A percentile compares a stretch with the other conserved stretches of the same genome.
phyloP scores from a whole-genome alignment of 2,113 vertebrate genomes.

The Rutilus rutilus region DNA sequence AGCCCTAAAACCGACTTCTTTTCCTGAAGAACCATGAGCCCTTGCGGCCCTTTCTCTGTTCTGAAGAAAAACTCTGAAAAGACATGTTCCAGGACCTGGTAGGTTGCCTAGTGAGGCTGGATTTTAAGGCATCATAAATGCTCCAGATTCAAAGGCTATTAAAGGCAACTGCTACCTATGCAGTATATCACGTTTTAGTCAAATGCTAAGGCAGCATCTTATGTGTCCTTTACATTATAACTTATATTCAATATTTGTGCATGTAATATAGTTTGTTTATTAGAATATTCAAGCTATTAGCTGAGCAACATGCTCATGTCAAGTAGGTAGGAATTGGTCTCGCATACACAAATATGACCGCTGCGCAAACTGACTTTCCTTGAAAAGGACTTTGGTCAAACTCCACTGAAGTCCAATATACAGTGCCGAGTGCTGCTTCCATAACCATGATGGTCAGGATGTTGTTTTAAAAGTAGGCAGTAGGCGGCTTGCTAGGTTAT shows the following conservation, averaged over 20 bases:
- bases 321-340: background rate
- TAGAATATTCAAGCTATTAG: background rate
- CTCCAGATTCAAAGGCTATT: background rate
- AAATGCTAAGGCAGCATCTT: background rate
- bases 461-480: background rate
- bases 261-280: background rate
- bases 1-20: slow-evolving; percentile 73
- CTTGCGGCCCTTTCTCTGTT: slow-evolving; percentile 70
- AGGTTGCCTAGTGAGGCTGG: background rate
- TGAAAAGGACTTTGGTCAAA: background rate
- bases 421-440: background rate
- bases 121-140: background rate
- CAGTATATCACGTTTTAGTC: background rate
- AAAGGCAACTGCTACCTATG: background rate
- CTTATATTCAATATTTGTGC: background rate
- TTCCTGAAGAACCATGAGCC: slow-evolving; percentile 71
- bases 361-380: background rate
- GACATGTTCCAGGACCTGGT: slow-evolving; percentile 8
- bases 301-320: background rate
- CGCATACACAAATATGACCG: background rate
- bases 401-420: background rate
- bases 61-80: slow-evolving; percentile 45
- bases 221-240: background rate
- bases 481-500: background rate
- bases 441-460: background rate